Evolutionary conservation across 2,113 vertebrate genomes (phyloP), one percentile per base, ranked within the genome.

Genomic region (Leuciscus idus): DNA sequence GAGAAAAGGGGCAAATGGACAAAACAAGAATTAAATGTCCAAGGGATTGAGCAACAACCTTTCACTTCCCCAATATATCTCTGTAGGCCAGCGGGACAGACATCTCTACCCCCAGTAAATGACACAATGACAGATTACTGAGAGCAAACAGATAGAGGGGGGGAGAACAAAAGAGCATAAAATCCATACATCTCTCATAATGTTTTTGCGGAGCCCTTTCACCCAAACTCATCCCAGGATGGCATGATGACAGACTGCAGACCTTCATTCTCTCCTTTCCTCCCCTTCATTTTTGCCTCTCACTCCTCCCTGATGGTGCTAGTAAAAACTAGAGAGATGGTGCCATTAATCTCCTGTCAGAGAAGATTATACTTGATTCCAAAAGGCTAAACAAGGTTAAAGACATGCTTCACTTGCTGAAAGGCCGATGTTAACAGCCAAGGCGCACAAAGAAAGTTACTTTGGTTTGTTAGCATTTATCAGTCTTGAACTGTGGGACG

Each of bases 341-440:
- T 66, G 72, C 77, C 89, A 90, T 90, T 90, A 90, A 90, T 90
- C 89, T 85, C 46, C 88, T 89, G 87, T 84, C 87, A 88, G 81
- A 84, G 84, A 87, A 91, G 90, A 91, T 91, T 90, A 91, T 61
- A 68, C 84, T 84, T 86, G 86, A 88, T 90, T 89, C 89, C 88
- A 82, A 85, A 87, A 86, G 88, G 89, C 87, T 89, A 85, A 88
- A 84, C 81, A 46, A 84, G 87, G 86, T 86, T 87, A 89, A 88
- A 87, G 88, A 59, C 84, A 83, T 85, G 55, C 77, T 85, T 85
- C 55, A 83, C 86, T 26, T 75, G 82, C 68, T 73, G 50, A 84
- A 84, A 89, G 73, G 64, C 55, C 55, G 62, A 61, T 74, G 73
- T 85, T 87, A 86, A 84, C 88, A 87, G 55, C 21, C 72, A 83